Base-by-base conservation (phyloP, 2,797 vertebrate species). In the Rhinogobio ventralis region DNA sequence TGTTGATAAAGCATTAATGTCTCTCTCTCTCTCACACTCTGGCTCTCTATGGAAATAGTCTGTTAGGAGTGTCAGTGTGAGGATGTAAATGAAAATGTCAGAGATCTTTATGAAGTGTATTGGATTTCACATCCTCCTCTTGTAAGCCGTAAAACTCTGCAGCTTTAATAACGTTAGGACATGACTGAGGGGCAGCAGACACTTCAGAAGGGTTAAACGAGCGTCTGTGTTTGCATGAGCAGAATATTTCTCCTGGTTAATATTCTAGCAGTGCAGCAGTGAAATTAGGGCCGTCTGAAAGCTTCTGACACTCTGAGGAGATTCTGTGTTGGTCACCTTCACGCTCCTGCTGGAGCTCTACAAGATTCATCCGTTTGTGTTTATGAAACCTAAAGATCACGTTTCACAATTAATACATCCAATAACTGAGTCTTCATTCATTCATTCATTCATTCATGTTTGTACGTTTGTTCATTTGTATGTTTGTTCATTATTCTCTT, bases 1-100 rank as follows among this genome's bases (percentile, higher is more conserved):
- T 39, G 39, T 83, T 49, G 71, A 45, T 13, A 66, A 76, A 42
- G 53, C 68, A 1, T 76, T 66, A 30, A 64, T 14, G 10, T 13
- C 74, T 64, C 49, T 57, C 7, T 51, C 7, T 82, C 73, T 76
- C 53, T 73, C 25, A 11, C 67, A 30, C 55, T 45, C 42, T 30
- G 33, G 57, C 8, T 75, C 14, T 76, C 88, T 55, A 4, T 88
- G 98, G 97, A 7, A 55, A 39, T 76, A 33, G 36, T 71, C 49
- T 69, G 51, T 69, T 28, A 71, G 33, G 14, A 71, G n/a, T 5
- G 5, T 28, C 25, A 28, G 45, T 36, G 45, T 79, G 42, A 49
- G 25, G 11, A 83, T 76, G 73, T 76, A 83, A 76, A 75, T 83
- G 45, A 76, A 83, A 83, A 83, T 83, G 73, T 83, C 82, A 76